Conservation (phyloP, 2,113 vertebrate species). For the Aix galericulata region DNA sequence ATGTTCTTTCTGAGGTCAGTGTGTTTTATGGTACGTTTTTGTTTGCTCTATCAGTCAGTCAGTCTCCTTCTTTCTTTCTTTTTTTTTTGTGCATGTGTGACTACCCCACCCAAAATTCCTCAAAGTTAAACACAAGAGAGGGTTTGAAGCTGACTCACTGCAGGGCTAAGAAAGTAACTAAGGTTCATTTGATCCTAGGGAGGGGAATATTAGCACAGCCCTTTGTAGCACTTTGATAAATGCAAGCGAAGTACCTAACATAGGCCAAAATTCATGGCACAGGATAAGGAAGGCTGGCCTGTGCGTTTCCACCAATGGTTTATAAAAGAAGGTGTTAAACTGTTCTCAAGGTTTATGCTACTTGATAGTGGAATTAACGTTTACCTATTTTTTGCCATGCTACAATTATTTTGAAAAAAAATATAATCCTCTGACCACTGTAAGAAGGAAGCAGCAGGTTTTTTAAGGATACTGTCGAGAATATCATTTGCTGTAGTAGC, state of each 20-base stretch:
- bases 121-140: not conserved
- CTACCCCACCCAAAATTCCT: conserved; percentile 33
- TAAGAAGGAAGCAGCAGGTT: not conserved
- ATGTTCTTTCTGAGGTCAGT: not conserved
- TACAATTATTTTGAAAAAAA: not conserved
- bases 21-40: not conserved
- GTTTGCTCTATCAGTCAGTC: not conserved
- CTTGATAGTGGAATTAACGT: not conserved
- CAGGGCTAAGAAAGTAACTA: not conserved
- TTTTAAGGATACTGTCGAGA: not conserved
- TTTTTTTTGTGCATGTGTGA: not conserved
- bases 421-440: not conserved
- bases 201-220: not conserved
- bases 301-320: not conserved
- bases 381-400: not conserved
- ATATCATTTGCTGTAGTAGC: not conserved
- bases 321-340: not conserved
- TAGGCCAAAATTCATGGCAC: not conserved
- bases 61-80: not conserved
- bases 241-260: not conserved
- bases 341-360: not conserved
- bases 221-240: not conserved
- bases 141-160: not conserved
- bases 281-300: not conserved
- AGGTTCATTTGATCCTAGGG: not conserved